phyloP scores from a whole-genome alignment of 2,888 invertebrate genomes.

The Eugnorisma glareosa region DNA sequence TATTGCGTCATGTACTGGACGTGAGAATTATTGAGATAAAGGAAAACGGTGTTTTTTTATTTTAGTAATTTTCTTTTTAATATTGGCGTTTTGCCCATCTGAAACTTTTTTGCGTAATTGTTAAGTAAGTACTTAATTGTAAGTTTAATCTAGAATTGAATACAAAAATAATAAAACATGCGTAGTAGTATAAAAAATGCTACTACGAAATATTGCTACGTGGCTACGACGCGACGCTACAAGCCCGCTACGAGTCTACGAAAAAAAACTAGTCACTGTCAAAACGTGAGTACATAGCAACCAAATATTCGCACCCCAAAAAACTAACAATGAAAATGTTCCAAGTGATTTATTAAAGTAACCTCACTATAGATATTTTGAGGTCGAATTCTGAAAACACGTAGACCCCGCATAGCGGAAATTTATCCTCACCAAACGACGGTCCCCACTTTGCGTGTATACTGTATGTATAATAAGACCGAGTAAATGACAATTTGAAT shows the following conservation, averaged over 20 bases:
- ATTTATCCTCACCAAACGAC: slow-evolving; percentile 72
- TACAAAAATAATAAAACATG: neutral
- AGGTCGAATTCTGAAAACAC: slow-evolving; percentile 72
- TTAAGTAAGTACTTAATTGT: too few species aligned
- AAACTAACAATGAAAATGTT: slow-evolving; percentile 58
- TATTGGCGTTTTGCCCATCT: neutral
- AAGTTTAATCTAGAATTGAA: neutral
- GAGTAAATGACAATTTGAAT: slow-evolving; percentile 85
- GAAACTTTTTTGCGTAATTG: too few species aligned
- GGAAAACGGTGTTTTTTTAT: neutral
- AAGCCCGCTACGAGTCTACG: slow-evolving; percentile 53
- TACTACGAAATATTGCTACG: slow-evolving; percentile 49
- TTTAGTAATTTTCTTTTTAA: neutral
- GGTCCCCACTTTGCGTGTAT: slow-evolving; percentile 74
- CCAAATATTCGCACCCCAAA: slow-evolving; percentile 42
- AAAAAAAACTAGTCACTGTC: slow-evolving; percentile 34
- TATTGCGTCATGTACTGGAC: neutral
- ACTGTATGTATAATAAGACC: slow-evolving; percentile 81
- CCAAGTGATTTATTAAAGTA: slow-evolving; percentile 68
- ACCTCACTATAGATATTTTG: slow-evolving; percentile 62
- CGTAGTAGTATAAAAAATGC: neutral
- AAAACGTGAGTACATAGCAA: slow-evolving; percentile 29
- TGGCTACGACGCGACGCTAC: slow-evolving; percentile 48
- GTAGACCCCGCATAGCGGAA: slow-evolving; percentile 73
- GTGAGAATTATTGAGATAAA: neutral